Conservation (phyloP, 1,140 invertebrate species). For the Helicoverpa armigera region DNA sequence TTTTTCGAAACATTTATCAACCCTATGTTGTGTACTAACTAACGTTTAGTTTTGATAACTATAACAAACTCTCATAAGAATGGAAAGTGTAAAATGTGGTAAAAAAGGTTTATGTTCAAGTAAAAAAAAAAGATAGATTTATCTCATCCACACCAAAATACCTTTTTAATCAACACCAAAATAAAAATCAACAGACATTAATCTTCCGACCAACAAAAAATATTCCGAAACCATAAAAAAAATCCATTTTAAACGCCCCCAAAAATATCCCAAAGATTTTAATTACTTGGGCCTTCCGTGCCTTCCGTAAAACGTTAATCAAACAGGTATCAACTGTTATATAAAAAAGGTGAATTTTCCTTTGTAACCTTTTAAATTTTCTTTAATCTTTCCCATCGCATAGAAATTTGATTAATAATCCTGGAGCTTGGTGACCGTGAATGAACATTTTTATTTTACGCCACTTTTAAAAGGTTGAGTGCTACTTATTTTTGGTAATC, state of each 20-base stretch:
- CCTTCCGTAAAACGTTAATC: slow-evolving; percentile 35
- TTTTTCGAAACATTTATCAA: no score
- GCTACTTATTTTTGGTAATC: neutral
- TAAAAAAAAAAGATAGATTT: no score
- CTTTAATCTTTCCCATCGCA: slow-evolving; percentile 39
- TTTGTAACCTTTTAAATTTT: slow-evolving; percentile 27
- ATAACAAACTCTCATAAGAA: no score
- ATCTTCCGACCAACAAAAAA: no score
- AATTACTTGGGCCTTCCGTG: slow-evolving; percentile 32
- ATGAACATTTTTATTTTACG: slow-evolving; percentile 46
- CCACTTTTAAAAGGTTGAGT: slow-evolving; percentile 35
- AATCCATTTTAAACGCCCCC: neutral
- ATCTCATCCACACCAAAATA: no score
- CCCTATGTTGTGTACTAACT: no score
- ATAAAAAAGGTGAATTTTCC: slow-evolving; percentile 32
- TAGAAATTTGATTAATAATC: slow-evolving; percentile 54
- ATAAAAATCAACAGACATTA: no score
- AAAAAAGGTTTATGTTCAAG: no score
- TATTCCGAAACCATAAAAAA: neutral
- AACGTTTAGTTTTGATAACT: no score
- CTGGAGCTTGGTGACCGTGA: slow-evolving; percentile 49
- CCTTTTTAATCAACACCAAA: no score
- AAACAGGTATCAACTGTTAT: slow-evolving; percentile 26
- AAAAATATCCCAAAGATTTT: slow-evolving; percentile 8
- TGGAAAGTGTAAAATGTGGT: no score